phyloP scores from a whole-genome alignment of 2,797 vertebrate species.

The Phataginus tricuspis region DNA sequence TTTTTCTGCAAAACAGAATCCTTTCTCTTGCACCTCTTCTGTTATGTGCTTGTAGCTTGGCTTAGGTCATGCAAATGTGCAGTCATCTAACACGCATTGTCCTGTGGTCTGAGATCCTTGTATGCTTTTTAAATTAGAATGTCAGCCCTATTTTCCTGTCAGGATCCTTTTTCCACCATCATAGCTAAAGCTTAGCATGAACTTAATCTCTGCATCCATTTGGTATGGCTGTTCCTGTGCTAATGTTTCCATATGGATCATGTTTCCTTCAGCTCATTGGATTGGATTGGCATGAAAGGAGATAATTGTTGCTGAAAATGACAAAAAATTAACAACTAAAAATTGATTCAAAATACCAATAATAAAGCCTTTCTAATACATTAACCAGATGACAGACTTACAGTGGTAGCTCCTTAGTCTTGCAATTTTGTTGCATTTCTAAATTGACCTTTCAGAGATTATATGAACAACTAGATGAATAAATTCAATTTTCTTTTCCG shows the following conservation, averaged over 20 bases:
- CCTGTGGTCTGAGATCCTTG: slow-evolving; percentile 77
- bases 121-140: slow-evolving; percentile 73
- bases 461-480: background rate
- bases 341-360: background rate
- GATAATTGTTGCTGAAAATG: slow-evolving; percentile 48
- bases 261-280: slow-evolving; percentile 58
- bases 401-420: background rate
- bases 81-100: slow-evolving; percentile 77
- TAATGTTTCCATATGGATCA: background rate
- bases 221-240: background rate
- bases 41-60: slow-evolving; percentile 92
- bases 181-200: slow-evolving; percentile 62
- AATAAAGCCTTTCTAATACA: background rate
- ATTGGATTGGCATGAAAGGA: slow-evolving; percentile 65
- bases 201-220: background rate
- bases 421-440: slow-evolving; percentile 41
- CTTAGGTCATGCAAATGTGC: slow-evolving; percentile 88
- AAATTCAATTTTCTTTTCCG: slow-evolving; percentile 17
- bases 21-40: slow-evolving; percentile 83
- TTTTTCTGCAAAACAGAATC: slow-evolving; percentile 82
- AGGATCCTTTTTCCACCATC: slow-evolving; percentile 16
- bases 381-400: background rate
- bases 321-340: slow-evolving; percentile 66
- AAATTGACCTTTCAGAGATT: background rate
- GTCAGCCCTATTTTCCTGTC: slow-evolving; percentile 56